phyloP scores from a whole-genome alignment of 2,888 invertebrate genomes.

The Exephanes ischioxanthus region DNA sequence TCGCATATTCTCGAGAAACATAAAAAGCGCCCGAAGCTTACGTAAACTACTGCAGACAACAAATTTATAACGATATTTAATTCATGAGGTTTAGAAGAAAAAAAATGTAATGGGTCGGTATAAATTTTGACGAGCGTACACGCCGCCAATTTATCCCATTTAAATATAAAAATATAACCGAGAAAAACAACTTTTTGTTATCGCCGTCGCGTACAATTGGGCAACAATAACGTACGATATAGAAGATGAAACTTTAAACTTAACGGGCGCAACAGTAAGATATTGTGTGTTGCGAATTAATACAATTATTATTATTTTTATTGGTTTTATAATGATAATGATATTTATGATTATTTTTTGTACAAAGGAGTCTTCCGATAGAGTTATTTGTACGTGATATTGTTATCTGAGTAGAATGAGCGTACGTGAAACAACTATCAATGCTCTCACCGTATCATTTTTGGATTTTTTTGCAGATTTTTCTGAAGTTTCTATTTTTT shows the following conservation, averaged over 20 bases:
- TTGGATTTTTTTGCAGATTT: too few relatives aligned
- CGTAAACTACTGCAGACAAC: background rate
- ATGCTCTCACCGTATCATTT: too few relatives aligned
- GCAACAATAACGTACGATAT: too few relatives aligned
- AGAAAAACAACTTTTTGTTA: too few relatives aligned
- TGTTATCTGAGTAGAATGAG: background rate
- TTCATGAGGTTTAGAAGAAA: background rate
- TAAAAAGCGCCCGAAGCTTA: background rate
- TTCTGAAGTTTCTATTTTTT: background rate
- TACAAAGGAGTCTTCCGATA: too few relatives aligned
- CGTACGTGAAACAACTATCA: too few relatives aligned
- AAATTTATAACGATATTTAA: slow-evolving; percentile 10
- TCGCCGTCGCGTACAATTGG: too few relatives aligned
- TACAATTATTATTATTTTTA: background rate
- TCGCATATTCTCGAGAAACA: background rate
- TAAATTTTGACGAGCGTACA: background rate
- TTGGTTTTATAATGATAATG: background rate
- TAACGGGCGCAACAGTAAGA: background rate
- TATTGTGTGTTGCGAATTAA: background rate
- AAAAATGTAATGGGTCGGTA: background rate
- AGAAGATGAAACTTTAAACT: too few relatives aligned
- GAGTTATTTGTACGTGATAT: too few relatives aligned
- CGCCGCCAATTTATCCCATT: background rate
- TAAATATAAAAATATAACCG: too few relatives aligned
- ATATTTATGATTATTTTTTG: background rate